Percentiles rank a stretch among this genome's conserved stretches.
phyloP scores from a whole-genome alignment of 2,888 invertebrate species.

The Drosophila formosana region DNA sequence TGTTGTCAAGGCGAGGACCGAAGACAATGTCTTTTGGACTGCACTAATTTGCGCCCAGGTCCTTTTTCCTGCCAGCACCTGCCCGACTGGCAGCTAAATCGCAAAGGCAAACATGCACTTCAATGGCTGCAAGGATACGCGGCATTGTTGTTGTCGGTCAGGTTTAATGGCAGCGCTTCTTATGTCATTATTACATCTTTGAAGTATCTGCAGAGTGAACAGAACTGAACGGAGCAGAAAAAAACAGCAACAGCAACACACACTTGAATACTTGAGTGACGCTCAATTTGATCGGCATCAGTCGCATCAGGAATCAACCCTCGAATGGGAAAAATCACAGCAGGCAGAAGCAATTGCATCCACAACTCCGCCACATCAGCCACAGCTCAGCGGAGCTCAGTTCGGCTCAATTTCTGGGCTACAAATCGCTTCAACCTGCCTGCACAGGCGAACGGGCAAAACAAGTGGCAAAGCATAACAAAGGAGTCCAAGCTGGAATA shows the following conservation, averaged over 20 bases:
- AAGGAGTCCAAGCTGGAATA: slow-evolving; percentile 78
- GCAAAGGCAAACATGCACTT: slow-evolving; percentile 62
- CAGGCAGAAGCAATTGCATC: slow-evolving; percentile 38
- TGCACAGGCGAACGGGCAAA: slow-evolving; percentile 31
- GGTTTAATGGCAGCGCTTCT: slow-evolving; percentile 72
- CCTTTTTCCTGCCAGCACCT: slow-evolving; percentile 15
- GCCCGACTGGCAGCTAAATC: slow-evolving; percentile 55
- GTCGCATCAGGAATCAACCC: slow-evolving; percentile 58
- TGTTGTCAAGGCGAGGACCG: slow-evolving; percentile 25
- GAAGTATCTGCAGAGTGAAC: slow-evolving; percentile 64
- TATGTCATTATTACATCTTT: slow-evolving; percentile 81
- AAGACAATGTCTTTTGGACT: slow-evolving; percentile 44
- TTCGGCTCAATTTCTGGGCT: slow-evolving; percentile 45
- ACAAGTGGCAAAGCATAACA: slow-evolving; percentile 66
- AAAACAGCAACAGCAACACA: slow-evolving; percentile 72
- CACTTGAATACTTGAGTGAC: slow-evolving; percentile 76
- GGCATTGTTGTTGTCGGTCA: slow-evolving; percentile 36
- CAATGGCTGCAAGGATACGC: slow-evolving; percentile 8
- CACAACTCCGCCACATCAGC: slow-evolving; percentile 29
- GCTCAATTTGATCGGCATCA: slow-evolving; percentile 77
- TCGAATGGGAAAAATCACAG: slow-evolving; percentile 73
- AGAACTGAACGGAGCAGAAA: not conserved
- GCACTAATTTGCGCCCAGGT: slow-evolving; percentile 59
- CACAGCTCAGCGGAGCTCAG: slow-evolving; percentile 40
- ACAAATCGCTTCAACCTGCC: slow-evolving; percentile 65